Conservation (phyloP, 2,888 invertebrate species). For the Ectemnius lituratus region DNA sequence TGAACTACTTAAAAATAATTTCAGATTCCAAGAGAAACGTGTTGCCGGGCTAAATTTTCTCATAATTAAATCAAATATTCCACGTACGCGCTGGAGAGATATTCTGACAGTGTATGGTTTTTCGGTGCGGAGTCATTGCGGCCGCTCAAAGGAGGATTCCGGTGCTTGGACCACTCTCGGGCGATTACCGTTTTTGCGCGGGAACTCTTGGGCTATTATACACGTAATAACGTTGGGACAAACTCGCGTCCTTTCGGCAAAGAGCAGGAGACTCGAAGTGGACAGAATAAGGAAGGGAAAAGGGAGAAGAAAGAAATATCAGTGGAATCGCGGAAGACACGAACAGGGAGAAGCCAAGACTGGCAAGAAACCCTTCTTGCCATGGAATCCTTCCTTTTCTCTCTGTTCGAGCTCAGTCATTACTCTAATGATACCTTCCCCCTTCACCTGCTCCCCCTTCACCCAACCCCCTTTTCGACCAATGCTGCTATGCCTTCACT, state of each 20-base stretch:
- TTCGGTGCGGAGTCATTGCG: too few relatives aligned
- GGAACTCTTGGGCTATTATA: conserved; percentile 45
- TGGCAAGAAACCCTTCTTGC: neutral
- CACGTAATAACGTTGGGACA: conserved; percentile 62
- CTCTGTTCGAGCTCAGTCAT: conserved; percentile 39
- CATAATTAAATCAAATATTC: too few relatives aligned
- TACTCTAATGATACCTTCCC: conserved; percentile 73
- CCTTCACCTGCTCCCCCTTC: conserved; percentile 31
- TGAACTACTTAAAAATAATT: too few relatives aligned
- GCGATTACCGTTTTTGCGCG: conserved; percentile 58
- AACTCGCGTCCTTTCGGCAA: conserved; percentile 34
- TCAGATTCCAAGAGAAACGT: too few relatives aligned
- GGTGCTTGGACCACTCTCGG: neutral
- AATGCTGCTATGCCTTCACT: conserved; percentile 21
- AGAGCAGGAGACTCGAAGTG: neutral
- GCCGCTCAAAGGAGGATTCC: too few relatives aligned
- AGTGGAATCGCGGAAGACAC: neutral
- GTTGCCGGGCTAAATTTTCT: too few relatives aligned
- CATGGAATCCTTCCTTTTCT: conserved; percentile 6
- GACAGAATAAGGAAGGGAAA: neutral
- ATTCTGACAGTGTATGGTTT: too few relatives aligned
- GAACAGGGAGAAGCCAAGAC: conserved; percentile 11
- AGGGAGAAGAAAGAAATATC: neutral
- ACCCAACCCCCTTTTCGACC: conserved; percentile 35
- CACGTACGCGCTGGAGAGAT: too few relatives aligned